Conservation (phyloP, 2,888 invertebrate genomes). For the Philonicus albiceps region DNA sequence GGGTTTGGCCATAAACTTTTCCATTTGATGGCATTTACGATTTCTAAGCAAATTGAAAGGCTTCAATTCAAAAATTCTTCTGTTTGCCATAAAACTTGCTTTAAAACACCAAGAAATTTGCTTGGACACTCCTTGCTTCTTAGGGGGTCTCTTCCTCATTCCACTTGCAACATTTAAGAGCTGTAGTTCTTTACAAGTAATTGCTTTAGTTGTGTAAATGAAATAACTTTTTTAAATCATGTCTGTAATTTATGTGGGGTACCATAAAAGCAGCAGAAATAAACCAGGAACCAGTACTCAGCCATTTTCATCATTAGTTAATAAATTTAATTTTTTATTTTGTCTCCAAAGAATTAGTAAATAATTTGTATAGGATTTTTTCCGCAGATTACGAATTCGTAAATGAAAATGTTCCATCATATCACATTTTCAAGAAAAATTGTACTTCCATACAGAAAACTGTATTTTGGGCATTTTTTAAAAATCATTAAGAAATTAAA, state of each 20-base stretch:
- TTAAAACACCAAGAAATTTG: not conserved
- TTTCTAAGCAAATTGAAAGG: not conserved
- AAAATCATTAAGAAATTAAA: too few relatives aligned
- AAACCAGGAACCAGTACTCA: too few relatives aligned
- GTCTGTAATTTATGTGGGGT: not conserved
- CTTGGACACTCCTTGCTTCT: not conserved
- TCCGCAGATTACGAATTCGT: too few relatives aligned
- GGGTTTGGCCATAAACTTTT: not conserved
- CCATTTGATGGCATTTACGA: not conserved
- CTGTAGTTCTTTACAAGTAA: not conserved
- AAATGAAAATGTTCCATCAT: too few relatives aligned
- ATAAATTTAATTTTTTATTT: too few relatives aligned
- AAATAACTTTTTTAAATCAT: not conserved
- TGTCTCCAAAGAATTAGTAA: too few relatives aligned
- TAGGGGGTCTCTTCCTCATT: not conserved
- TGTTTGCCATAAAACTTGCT: not conserved
- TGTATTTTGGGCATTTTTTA: too few relatives aligned
- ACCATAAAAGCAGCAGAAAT: too few relatives aligned
- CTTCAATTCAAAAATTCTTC: not conserved
- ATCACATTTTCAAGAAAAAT: too few relatives aligned
- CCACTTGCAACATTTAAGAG: not conserved
- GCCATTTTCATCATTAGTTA: too few relatives aligned
- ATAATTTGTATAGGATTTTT: too few relatives aligned
- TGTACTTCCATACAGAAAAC: too few relatives aligned
- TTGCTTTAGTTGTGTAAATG: not conserved